Base-by-base conservation (phyloP, 2,113 vertebrate species). In the Cranoglanis bouderius region DNA sequence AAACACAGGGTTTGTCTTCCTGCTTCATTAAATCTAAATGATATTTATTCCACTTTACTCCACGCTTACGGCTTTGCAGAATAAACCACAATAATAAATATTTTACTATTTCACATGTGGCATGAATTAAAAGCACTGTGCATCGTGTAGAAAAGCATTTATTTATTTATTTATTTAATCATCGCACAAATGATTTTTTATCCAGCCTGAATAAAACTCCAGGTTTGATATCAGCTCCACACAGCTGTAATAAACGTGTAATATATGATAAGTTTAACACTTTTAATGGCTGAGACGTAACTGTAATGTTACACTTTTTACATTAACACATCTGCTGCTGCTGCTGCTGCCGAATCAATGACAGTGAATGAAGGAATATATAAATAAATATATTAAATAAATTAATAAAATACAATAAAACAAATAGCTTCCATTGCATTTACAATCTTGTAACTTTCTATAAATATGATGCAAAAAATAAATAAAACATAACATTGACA, bases 361-460 rank as follows among this genome's bases (percentile, higher is more conserved):
- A 90, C 65, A 29, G 49, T 82, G 46, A 72, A n/a, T 63, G 46
- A 83, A 55, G 24, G 19, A 89, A 83, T 82, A 84, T 43, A 77
- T 38, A 53, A 80, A 26, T 87, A 38, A 77, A 63, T 72, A 57
- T 49, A 63, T 72, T 38, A 13, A 83, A 83, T 83, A 83, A 83
- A 83, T 61, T 29, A 75, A 26, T 26, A 29, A 78, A 35, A 46
- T 43, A 46, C 72, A 43, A 72, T 72, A 2, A 75, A 82, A 57
- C 18, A 40, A 61, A 38, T 18, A 21, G 72, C 43, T 43, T 75
- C n/a, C 75, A 24, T 29, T 49, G 38, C 10, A n/a, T 26, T 75
- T 78, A n/a, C 75, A 16, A 1, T 51, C 13, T 16, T 78, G 40
- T 75, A 43, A 0, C 19, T 75, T 75, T 43, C 3, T 26, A 46